Conservation (phyloP, 1,140 invertebrate genomes). For the Pissodes strobi region DNA sequence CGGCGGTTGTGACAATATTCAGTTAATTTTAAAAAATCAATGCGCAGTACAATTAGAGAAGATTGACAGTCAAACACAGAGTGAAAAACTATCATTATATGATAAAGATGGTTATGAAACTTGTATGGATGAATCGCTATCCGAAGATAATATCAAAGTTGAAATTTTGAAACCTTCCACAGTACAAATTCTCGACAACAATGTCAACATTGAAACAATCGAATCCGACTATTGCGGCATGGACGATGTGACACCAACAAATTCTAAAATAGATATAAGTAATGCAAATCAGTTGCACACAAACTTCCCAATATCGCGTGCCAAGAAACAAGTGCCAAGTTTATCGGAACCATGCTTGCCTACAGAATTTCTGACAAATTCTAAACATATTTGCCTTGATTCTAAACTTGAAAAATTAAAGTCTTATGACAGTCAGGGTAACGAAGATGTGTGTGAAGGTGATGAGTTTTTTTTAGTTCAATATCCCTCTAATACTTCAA, state of each 20-base stretch:
- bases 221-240: background rate
- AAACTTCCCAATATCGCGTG: background rate
- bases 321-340: constrained; percentile 7
- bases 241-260: constrained; percentile 42
- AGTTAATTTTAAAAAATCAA: constrained; percentile 15
- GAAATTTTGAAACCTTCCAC: background rate
- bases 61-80: constrained; percentile 42
- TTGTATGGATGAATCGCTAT: constrained; percentile 51
- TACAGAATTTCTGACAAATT: constrained; percentile 20
- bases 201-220: background rate
- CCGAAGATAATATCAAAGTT: constrained; percentile 43
- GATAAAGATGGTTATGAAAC: constrained; percentile 52
- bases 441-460: constrained; percentile 34
- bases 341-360: constrained; percentile 41
- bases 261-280: constrained; percentile 42
- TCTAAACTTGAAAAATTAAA: constrained; percentile 46
- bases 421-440: constrained; percentile 44
- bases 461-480: constrained; percentile 55
- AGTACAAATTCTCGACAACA: background rate
- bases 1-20: constrained; percentile 24
- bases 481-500: constrained; percentile 35
- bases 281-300: background rate
- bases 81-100: constrained; percentile 37
- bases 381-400: constrained; percentile 43
- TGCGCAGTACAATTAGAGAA: constrained; percentile 17